These are phyloP conservation scores for Smittia sp. DNA, from an alignment of 2,888 invertebrate species.

Conservation along the genomic window DNA sequence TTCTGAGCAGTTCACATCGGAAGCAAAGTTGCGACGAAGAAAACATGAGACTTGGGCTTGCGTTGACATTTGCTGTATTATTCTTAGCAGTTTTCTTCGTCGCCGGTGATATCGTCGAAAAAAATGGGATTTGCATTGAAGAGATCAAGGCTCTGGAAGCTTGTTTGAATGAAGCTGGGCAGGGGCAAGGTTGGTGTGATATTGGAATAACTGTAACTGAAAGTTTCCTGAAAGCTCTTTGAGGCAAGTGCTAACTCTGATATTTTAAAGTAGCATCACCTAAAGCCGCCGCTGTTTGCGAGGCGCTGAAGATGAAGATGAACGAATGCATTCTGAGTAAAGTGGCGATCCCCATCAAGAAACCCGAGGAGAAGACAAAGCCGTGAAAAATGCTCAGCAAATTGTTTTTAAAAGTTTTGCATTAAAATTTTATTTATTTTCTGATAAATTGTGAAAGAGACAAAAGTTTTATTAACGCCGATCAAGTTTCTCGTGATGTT, in stretches of 20 bases:
- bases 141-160: neutral
- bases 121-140: neutral
- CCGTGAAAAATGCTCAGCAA: no score
- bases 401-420: no score
- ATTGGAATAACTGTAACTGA: neutral
- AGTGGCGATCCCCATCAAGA: no score
- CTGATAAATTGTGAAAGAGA: no score
- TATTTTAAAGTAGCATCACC: neutral
- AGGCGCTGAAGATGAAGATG: neutral
- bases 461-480: no score
- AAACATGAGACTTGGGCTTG: no score
- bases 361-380: no score
- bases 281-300: neutral
- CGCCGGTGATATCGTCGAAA: neutral
- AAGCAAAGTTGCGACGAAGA: no score
- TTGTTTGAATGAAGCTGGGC: neutral
- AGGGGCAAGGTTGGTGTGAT: neutral
- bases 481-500: no score
- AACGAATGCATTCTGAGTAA: neutral
- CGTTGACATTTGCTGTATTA: neutral
- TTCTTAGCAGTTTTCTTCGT: neutral
- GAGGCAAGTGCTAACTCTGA: no score
- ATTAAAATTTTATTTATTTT: no score
- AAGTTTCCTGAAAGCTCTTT: neutral
- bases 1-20: no score